Conservation (phyloP, 2,113 vertebrate genomes). For the Chinchilla lanigera region DNA sequence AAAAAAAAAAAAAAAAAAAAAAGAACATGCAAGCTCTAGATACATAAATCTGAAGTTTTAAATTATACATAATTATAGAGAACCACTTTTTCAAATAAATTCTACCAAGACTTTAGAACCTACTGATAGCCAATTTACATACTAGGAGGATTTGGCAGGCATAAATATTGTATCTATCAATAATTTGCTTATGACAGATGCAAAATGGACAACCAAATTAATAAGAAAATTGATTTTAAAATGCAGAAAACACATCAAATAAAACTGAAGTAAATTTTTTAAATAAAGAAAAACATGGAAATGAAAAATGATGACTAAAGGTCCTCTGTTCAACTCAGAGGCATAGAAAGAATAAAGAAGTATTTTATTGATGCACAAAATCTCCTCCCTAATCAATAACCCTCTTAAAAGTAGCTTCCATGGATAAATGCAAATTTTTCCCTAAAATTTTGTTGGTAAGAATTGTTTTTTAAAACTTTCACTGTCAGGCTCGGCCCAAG, state of each 20-base stretch:
- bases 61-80: background rate
- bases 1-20: too few species aligned
- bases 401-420: slow-evolving; percentile 43
- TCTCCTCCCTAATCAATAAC: background rate
- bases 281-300: background rate
- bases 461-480: slow-evolving; percentile 60
- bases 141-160: background rate
- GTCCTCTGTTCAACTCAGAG: slow-evolving; percentile 17
- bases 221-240: slow-evolving; percentile 44
- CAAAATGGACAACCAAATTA: slow-evolving; percentile 23
- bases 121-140: slow-evolving; percentile 32
- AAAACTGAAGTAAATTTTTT: slow-evolving; percentile 20
- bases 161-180: slow-evolving; percentile 39
- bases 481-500: background rate
- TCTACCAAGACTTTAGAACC: background rate
- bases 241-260: slow-evolving; percentile 16
- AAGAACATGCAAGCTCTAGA: background rate
- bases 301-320: background rate
- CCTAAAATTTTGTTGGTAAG: background rate
- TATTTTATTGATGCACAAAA: slow-evolving; percentile 11
- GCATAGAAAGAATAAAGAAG: background rate
- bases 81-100: slow-evolving; percentile 40
- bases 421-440: slow-evolving; percentile 43
- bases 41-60: slow-evolving; percentile 48
- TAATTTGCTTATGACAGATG: slow-evolving; percentile 8